These are phyloP conservation scores for Vollenhovia emeryi DNA, from an alignment of 1,140 invertebrate genomes.

Conservation along the genomic window DNA sequence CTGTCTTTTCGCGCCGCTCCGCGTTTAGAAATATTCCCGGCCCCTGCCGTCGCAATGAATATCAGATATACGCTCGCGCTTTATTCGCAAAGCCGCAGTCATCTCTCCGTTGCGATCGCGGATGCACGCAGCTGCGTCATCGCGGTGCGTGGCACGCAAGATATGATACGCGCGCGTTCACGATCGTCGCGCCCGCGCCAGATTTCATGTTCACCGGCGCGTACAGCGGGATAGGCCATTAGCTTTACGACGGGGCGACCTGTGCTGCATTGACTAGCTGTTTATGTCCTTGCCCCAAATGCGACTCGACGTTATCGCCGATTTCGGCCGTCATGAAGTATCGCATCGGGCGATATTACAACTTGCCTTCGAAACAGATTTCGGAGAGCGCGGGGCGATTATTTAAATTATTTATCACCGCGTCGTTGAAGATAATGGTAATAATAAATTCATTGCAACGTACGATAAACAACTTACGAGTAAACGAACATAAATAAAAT, in stretches of 20 bases:
- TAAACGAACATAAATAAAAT: no score
- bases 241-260: constrained; percentile 19
- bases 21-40: constrained; percentile 64
- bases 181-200: neutral
- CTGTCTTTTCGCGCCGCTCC: constrained; percentile 57
- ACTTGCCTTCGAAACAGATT: no score
- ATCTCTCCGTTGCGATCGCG: constrained; percentile 37
- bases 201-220: constrained; percentile 38
- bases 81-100: constrained; percentile 55
- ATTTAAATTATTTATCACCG: no score
- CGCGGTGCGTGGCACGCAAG: neutral
- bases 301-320: neutral
- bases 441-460: no score
- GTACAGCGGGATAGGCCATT: constrained; percentile 30
- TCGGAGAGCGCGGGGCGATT: no score
- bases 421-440: no score
- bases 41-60: constrained; percentile 57
- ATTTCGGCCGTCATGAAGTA: neutral
- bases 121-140: constrained; percentile 5
- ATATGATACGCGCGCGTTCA: neutral
- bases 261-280: constrained; percentile 2
- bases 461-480: no score
- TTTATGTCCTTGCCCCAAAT: constrained; percentile 22
- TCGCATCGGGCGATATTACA: neutral
- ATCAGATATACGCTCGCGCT: constrained; percentile 57